These are phyloP conservation scores for Falcunculus frontatus DNA, from an alignment of 2,113 vertebrate genomes.

Conservation along the genomic window DNA sequence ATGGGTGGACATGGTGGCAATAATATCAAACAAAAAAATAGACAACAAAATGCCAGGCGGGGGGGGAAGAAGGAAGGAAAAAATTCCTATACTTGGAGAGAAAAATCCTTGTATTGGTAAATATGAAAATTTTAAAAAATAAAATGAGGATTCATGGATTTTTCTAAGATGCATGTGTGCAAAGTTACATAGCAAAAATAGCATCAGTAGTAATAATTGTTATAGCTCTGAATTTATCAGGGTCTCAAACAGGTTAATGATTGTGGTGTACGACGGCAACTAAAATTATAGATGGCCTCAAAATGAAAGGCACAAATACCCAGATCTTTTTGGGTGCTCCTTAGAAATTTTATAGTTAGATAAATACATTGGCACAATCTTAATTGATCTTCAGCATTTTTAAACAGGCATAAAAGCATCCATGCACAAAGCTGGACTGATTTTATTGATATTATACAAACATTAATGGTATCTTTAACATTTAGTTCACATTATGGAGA, in stretches of 20 bases:
- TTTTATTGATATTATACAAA: background rate
- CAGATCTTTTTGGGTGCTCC: background rate
- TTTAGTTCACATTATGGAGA: background rate
- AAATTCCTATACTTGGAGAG: background rate
- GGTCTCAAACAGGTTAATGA: background rate
- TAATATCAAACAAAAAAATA: conserved; percentile 36
- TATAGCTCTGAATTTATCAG: background rate
- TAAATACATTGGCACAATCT: background rate
- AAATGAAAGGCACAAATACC: background rate
- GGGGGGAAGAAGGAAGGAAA: background rate
- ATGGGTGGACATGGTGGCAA: conserved; percentile 41
- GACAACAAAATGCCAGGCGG: background rate
- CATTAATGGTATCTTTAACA: background rate
- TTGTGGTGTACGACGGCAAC: background rate
- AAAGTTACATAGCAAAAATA: background rate
- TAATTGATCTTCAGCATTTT: background rate
- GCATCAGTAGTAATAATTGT: background rate
- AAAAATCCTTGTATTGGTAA: no score
- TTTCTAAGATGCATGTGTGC: background rate
- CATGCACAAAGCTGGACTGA: background rate
- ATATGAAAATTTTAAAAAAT: background rate
- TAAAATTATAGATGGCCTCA: background rate
- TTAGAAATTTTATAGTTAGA: background rate
- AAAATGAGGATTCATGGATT: background rate
- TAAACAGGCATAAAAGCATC: background rate